Conservation (phyloP, 2,113 vertebrate species). For the Scartelaos histophorus region DNA sequence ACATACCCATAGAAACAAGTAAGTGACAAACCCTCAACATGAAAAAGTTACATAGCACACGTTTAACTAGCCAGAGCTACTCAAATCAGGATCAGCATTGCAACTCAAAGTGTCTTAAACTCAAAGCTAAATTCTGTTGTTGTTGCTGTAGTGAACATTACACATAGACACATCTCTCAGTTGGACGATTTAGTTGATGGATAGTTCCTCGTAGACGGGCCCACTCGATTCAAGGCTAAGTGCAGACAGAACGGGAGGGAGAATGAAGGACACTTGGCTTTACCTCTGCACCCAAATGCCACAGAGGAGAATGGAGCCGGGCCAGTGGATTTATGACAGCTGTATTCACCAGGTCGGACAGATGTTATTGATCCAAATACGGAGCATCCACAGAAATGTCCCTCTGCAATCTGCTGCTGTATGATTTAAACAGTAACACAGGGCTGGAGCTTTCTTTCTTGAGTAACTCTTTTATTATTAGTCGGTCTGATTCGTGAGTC, state of each 20-base stretch:
- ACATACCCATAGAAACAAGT: too few species aligned
- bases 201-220: slow-evolving; percentile 2
- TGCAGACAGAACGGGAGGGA: slow-evolving; percentile 20
- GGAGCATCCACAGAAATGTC: neutral
- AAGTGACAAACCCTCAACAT: too few species aligned
- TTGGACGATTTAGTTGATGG: slow-evolving; percentile 10
- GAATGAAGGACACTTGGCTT: slow-evolving; percentile 27
- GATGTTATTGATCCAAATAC: slow-evolving; percentile 39
- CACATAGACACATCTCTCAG: slow-evolving; percentile 6
- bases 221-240: slow-evolving; percentile 25
- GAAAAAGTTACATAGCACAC: too few species aligned
- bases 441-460: neutral
- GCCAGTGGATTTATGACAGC: slow-evolving; percentile 29
- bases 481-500: too few species aligned
- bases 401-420: neutral
- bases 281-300: slow-evolving; percentile 20
- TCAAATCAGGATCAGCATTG: neutral
- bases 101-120: neutral
- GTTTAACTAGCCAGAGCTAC: neutral
- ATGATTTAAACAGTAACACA: neutral
- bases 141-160: neutral
- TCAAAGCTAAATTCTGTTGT: neutral
- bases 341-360: slow-evolving; percentile 20
- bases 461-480: too few species aligned
- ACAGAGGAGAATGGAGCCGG: slow-evolving; percentile 32